Conservation (phyloP, 2,888 invertebrate genomes). For the Unio pictorum region DNA sequence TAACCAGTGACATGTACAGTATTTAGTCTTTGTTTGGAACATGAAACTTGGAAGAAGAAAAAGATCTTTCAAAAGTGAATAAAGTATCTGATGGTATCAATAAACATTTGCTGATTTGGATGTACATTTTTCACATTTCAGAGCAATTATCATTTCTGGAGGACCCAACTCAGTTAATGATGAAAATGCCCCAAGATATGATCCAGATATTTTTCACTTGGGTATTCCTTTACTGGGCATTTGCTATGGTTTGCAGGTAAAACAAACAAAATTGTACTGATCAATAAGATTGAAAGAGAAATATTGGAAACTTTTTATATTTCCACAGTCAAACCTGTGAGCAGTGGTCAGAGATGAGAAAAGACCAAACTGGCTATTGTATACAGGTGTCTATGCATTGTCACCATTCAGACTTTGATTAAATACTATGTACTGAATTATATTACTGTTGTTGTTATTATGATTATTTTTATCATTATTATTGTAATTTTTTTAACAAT, state of each 20-base stretch:
- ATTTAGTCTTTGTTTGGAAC: no score
- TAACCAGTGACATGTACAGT: no score
- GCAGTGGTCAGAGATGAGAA: background rate
- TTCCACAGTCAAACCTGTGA: background rate
- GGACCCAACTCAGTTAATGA: constrained; percentile 98
- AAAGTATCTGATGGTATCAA: no score
- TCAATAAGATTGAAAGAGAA: no score
- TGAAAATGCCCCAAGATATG: constrained; percentile 93
- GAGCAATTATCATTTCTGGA: constrained; percentile 97
- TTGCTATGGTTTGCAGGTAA: constrained; percentile 95
- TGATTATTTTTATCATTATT: no score
- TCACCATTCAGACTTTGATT: background rate
- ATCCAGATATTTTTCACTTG: constrained; percentile 94
- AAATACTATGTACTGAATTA: no score
- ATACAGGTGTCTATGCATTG: background rate
- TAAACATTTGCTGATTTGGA: no score
- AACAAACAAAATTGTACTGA: background rate
- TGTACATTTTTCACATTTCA: constrained; percentile 66
- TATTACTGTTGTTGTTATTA: no score
- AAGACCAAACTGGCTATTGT: background rate
- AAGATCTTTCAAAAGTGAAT: no score
- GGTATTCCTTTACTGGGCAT: constrained; percentile 95
- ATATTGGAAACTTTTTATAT: background rate
- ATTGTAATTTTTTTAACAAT: no score
- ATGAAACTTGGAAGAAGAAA: no score